These are phyloP conservation scores for Halictus rubicundus DNA, from an alignment of 1,140 invertebrate species.

Conservation along the genomic window DNA sequence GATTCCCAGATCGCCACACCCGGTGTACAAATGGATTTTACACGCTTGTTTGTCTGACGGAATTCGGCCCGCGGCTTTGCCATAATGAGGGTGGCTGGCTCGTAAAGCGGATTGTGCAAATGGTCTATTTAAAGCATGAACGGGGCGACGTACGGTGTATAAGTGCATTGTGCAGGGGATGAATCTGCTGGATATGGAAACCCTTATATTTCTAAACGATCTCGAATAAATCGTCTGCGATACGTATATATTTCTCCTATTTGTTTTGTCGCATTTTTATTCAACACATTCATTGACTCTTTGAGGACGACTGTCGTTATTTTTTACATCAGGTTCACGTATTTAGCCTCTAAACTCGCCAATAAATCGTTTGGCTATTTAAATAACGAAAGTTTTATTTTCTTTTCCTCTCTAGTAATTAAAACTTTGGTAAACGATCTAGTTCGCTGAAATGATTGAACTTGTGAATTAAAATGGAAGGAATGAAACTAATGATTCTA, in stretches of 20 bases:
- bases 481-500: too few species aligned
- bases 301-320: too few species aligned
- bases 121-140: slow-evolving; percentile 2
- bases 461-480: too few species aligned
- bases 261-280: too few species aligned
- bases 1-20: neutral
- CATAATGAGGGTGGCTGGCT: slow-evolving; percentile 1
- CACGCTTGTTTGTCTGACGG: slow-evolving; percentile 12
- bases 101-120: slow-evolving; percentile 1
- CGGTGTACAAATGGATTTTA: slow-evolving; percentile 12
- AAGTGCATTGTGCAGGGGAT: neutral
- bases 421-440: too few species aligned
- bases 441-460: too few species aligned
- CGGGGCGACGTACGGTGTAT: neutral
- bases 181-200: neutral
- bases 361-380: too few species aligned
- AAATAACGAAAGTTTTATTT: too few species aligned
- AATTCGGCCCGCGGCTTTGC: neutral
- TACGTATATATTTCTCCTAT: neutral
- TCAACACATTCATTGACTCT: too few species aligned
- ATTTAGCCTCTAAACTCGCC: too few species aligned
- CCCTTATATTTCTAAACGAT: neutral
- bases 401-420: too few species aligned
- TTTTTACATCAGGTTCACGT: too few species aligned
- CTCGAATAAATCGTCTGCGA: neutral